Base-by-base conservation (phyloP, 2,797 vertebrate species). In the Sebastes kiyomatsui region DNA sequence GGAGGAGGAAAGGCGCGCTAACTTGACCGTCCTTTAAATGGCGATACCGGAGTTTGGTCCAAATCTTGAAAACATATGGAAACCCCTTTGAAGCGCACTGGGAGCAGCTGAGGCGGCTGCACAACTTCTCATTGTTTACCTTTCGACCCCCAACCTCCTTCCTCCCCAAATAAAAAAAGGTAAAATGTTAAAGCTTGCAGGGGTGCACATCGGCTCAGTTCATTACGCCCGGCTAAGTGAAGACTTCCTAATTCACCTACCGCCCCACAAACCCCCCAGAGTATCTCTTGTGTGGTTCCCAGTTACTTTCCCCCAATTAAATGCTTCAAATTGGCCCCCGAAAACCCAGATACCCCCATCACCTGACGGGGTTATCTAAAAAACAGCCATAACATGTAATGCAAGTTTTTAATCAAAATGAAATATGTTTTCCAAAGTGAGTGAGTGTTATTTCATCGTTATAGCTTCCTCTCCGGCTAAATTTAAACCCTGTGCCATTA, bases 61-160 rank as follows among this genome's bases (percentile, higher is more conserved):
- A 91, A 60, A 95, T 94, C 87, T 87, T 64, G 69, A 93, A 95
- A 95, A 92, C 94, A 95, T 93, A 93, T 95, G 94, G 90, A 84
- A 83, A 77, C 67, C 82, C 85, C 86, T 92, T 92, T 93, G 91
- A 94, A 94, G 92, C 68, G 80, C 79, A 38, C 33, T 88, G 92
- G 92, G 93, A 95, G 90, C 89, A 82, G 86, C 91, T 91, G 80
- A 88, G 84, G 86, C 88, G 83, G 89, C 91, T 90, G 90, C 87
- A 84, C 83, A 84, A 84, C 74, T 90, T 91, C 85, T 91, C 91
- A 90, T 90, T 95, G 94, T 95, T 96, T 95, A 94, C 91, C 81
- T 95, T 95, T 92, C 80, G 83, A 79, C 84, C 91, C 90, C 92
- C 85, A 67, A 86, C 88, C 90, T 92, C 89, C 90, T 92, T 92